Evolutionary conservation across 2,888 invertebrate species (phyloP).

Genomic region (Catocala nupta): DNA sequence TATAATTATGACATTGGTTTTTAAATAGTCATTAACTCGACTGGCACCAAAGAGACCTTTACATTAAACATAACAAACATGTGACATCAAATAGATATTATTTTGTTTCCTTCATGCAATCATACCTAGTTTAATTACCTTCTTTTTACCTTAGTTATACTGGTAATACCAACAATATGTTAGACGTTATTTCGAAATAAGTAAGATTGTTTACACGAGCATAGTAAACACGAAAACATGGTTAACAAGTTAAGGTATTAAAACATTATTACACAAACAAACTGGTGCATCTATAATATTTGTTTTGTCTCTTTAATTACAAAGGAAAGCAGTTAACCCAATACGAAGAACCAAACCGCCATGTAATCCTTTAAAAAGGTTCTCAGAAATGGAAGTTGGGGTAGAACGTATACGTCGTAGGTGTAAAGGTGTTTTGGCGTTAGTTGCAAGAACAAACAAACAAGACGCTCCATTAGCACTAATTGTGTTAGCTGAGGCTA

Average conservation of each 20-base stretch:
- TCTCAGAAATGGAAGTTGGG: conserved; percentile 34
- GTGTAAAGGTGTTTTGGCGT: conserved; percentile 45
- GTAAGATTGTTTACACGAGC: background rate
- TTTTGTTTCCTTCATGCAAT: too few species aligned
- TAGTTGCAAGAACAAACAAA: conserved; percentile 64
- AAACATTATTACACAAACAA: background rate
- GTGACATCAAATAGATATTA: too few species aligned
- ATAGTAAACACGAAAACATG: background rate
- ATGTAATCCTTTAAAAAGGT: conserved; percentile 41
- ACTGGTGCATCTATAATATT: background rate
- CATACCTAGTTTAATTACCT: too few species aligned
- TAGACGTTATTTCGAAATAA: too few species aligned
- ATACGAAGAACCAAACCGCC: conserved; percentile 20
- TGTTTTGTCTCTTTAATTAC: conserved; percentile 1
- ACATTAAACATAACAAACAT: too few species aligned
- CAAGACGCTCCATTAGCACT: conserved; percentile 70
- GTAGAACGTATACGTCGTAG: conserved; percentile 27
- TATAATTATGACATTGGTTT: too few species aligned
- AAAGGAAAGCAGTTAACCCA: conserved; percentile 11
- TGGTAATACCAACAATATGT: too few species aligned
- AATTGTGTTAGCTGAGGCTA: conserved; percentile 58
- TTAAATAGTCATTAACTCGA: too few species aligned
- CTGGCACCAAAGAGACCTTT: too few species aligned
- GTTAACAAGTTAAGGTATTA: background rate
- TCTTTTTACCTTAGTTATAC: too few species aligned